phyloP scores from a whole-genome alignment of 2,888 invertebrate species.

The Incurvaria masculella region DNA sequence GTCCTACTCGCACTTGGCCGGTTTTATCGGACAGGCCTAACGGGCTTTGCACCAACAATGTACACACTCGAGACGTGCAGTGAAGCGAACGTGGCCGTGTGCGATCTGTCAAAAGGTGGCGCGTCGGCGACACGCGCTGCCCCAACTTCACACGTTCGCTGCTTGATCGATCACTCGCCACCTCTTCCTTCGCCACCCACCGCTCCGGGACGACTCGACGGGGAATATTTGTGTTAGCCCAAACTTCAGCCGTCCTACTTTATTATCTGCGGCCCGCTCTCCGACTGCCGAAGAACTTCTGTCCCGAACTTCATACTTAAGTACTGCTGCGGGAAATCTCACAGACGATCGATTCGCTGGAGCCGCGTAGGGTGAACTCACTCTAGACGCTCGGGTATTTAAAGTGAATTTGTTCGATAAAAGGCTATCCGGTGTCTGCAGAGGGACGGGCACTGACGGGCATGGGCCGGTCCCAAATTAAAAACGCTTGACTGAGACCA shows the following conservation, averaged over 20 bases:
- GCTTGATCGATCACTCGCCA: background rate
- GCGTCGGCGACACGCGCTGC: background rate
- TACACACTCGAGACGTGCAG: too few relatives aligned
- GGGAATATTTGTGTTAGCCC: background rate
- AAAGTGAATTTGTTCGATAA: background rate
- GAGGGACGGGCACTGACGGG: background rate
- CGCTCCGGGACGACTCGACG: background rate
- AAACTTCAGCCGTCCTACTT: background rate
- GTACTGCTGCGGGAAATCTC: background rate
- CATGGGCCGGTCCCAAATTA: background rate
- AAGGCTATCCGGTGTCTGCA: background rate
- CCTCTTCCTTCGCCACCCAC: too few relatives aligned
- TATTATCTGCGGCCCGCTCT: background rate
- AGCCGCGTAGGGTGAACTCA: background rate
- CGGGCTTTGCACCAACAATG: too few relatives aligned
- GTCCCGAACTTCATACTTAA: background rate
- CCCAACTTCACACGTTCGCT: background rate
- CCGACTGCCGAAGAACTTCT: background rate
- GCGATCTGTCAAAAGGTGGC: background rate
- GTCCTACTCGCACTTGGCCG: too few relatives aligned
- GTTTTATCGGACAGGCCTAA: too few relatives aligned
- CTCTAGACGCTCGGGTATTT: background rate
- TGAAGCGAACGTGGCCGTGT: background rate
- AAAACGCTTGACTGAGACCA: background rate
- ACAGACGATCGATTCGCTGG: background rate